Evolutionary conservation across 2,113 vertebrate genomes (phyloP).

Genomic region (Pachyramphus minor): DNA sequence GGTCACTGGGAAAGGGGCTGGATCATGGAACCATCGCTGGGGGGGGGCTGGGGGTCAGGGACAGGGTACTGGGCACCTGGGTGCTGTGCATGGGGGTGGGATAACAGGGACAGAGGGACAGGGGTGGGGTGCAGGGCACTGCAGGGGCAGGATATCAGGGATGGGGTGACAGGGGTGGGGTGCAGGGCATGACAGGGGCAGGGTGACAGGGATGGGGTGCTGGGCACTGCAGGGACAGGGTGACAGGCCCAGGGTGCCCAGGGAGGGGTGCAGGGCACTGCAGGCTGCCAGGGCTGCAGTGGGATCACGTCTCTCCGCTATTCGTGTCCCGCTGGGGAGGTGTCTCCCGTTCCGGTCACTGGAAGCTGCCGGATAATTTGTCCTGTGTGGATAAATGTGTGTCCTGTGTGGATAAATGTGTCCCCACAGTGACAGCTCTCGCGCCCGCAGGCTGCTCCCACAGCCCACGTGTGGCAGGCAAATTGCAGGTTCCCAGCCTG

Average conservation of each 20-base stretch:
- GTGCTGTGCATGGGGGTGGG: too few species aligned
- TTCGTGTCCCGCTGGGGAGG: background rate
- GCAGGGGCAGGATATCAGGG: too few species aligned
- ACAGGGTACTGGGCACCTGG: too few species aligned
- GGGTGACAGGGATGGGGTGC: background rate
- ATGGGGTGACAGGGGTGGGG: background rate
- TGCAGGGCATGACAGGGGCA: background rate
- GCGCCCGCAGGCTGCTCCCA: background rate
- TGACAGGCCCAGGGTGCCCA: background rate
- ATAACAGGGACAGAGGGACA: background rate
- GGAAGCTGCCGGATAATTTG: background rate
- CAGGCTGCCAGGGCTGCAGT: background rate
- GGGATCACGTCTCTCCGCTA: background rate
- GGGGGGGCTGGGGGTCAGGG: background rate
- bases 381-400: background rate
- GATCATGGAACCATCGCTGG: background rate
- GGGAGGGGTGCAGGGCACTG: background rate
- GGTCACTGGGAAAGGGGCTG: background rate
- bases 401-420: background rate
- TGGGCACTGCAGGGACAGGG: background rate
- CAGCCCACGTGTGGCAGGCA: background rate
- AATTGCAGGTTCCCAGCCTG: slow-evolving; percentile 8
- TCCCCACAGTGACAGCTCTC: background rate
- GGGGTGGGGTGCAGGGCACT: background rate
- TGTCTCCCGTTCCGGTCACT: background rate